These are phyloP conservation scores for Echinops telfairi DNA, from an alignment of 2,113 vertebrate genomes.

Conservation along the genomic window DNA sequence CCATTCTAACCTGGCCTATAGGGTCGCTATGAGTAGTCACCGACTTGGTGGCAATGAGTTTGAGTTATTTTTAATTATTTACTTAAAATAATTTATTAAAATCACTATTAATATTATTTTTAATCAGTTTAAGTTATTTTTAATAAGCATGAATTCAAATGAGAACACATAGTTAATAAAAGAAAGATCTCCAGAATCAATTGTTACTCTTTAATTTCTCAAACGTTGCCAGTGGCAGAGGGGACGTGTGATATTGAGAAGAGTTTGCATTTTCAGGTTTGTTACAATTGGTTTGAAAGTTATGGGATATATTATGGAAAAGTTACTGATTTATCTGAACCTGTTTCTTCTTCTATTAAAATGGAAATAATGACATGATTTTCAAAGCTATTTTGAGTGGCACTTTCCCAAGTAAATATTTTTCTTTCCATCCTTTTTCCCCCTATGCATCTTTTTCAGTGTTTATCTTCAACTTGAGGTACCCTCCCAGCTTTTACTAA, in stretches of 20 bases:
- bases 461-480: background rate
- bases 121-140: background rate
- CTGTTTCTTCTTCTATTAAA: conserved; percentile 13
- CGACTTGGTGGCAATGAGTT: no score
- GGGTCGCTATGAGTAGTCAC: no score
- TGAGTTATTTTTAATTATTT: no score
- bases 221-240: background rate
- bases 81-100: no score
- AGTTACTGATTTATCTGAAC: background rate
- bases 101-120: no score
- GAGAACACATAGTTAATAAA: background rate
- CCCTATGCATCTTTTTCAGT: background rate
- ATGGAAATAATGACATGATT: background rate
- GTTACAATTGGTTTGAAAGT: background rate
- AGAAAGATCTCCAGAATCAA: background rate
- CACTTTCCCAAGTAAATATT: background rate
- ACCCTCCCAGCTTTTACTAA: conserved; percentile 6
- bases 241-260: background rate
- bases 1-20: no score
- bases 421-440: background rate
- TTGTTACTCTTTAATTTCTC: conserved; percentile 10
- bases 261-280: background rate
- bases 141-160: background rate
- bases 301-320: background rate
- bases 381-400: background rate